A percentile compares a stretch with the other conserved stretches of the same genome.
phyloP scores from a whole-genome alignment of 2,888 invertebrate genomes.

The Fabriciana adippe region DNA sequence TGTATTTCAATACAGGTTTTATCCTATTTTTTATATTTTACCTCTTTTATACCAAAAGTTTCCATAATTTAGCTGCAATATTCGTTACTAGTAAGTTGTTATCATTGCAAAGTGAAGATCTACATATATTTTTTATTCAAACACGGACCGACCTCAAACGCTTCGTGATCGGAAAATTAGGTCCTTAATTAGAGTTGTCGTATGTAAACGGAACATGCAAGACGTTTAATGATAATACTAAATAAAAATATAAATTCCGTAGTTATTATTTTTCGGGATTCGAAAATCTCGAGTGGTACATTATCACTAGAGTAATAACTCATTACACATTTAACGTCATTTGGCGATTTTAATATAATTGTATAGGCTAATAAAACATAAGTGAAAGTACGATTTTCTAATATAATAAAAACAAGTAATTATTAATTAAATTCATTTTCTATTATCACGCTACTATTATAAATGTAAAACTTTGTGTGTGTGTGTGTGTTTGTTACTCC shows the following conservation, averaged over 20 bases:
- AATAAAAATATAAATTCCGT: slow-evolving; percentile 11
- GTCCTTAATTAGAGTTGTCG: slow-evolving; percentile 60
- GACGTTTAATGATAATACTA: slow-evolving; percentile 2
- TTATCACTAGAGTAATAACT: not conserved
- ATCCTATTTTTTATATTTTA: too few relatives aligned
- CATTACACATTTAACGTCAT: not conserved
- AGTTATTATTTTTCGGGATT: not conserved
- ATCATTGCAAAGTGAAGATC: slow-evolving; percentile 19
- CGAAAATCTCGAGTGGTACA: not conserved
- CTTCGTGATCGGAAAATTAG: slow-evolving; percentile 67
- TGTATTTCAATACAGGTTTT: too few relatives aligned
- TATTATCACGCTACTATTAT: too few relatives aligned
- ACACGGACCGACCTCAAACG: slow-evolving; percentile 45
- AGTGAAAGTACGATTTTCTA: too few relatives aligned
- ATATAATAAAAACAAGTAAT: too few relatives aligned
- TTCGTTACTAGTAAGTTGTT: not conserved
- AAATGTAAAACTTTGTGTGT: too few relatives aligned
- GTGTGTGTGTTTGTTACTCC: too few relatives aligned
- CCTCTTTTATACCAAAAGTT: not conserved
- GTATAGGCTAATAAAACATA: too few relatives aligned
- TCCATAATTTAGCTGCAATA: not conserved
- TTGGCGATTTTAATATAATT: too few relatives aligned
- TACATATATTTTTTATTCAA: slow-evolving; percentile 36
- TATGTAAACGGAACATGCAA: slow-evolving; percentile 42
- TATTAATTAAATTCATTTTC: too few relatives aligned